A percentile compares a stretch with the other conserved stretches of the same genome.
phyloP scores from a whole-genome alignment of 2,113 vertebrate genomes.

The Taxidea taxus region DNA sequence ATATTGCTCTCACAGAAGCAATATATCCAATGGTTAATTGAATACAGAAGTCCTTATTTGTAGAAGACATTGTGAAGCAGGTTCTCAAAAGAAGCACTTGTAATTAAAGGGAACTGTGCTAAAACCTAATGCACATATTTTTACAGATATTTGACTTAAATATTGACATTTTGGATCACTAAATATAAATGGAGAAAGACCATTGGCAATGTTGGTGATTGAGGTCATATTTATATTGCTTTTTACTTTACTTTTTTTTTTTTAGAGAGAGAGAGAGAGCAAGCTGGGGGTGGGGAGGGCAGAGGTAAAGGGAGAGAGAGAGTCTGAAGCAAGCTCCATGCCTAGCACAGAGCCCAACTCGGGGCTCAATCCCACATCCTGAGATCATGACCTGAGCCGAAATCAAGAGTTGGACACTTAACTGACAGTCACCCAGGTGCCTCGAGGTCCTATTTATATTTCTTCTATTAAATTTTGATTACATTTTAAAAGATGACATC shows the following conservation, averaged over 20 bases:
- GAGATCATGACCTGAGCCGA: background rate
- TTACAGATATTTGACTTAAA: slow-evolving; percentile 28
- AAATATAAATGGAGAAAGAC: background rate
- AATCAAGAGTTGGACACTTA: background rate
- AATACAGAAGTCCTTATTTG: slow-evolving; percentile 27
- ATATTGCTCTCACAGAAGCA: slow-evolving; percentile 25
- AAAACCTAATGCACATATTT: background rate
- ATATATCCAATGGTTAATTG: background rate
- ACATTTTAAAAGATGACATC: background rate
- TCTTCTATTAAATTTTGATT: slow-evolving; percentile 33
- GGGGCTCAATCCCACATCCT: background rate
- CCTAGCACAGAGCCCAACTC: background rate
- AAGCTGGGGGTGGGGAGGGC: background rate
- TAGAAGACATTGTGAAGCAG: background rate
- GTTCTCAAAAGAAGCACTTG: slow-evolving; percentile 18
- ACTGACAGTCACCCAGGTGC: background rate
- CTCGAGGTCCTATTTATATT: background rate
- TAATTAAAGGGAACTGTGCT: background rate
- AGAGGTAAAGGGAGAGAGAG: background rate
- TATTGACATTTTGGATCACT: slow-evolving; percentile 17
- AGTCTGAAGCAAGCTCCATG: background rate
- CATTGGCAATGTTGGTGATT: background rate
- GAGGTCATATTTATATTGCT: background rate
- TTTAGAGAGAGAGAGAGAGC: background rate
- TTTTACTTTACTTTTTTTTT: background rate